These are phyloP conservation scores for Zaprionus obscuricornis DNA, from an alignment of 2,888 invertebrate genomes.

Conservation along the genomic window DNA sequence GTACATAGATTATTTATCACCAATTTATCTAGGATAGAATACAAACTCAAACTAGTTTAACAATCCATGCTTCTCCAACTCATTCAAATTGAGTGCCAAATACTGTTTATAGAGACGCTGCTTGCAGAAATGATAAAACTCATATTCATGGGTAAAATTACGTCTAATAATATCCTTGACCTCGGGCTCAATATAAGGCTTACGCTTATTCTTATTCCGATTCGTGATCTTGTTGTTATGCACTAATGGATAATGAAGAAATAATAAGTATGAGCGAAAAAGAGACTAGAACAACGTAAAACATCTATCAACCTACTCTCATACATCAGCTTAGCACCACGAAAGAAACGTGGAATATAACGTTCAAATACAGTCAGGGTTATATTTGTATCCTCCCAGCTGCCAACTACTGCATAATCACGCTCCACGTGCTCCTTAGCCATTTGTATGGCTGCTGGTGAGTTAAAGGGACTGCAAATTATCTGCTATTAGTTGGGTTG, in stretches of 20 bases:
- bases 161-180: conserved; percentile 87
- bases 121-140: conserved; percentile 94
- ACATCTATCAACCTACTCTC: conserved; percentile 73
- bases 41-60: conserved; percentile 36
- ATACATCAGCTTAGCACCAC: conserved; percentile 85
- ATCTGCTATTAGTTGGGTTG: neutral
- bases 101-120: conserved; percentile 92
- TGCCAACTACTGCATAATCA: conserved; percentile 94
- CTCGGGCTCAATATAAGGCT: conserved; percentile 85
- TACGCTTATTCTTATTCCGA: conserved; percentile 92
- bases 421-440: conserved; percentile 93
- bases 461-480: conserved; percentile 89
- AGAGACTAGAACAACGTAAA: too few relatives aligned
- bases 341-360: conserved; percentile 92
- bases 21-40: conserved; percentile 5
- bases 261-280: neutral
- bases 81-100: conserved; percentile 84
- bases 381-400: conserved; percentile 93
- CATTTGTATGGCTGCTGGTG: conserved; percentile 90
- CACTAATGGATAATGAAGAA: conserved; percentile 42
- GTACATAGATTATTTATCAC: conserved; percentile 4
- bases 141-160: conserved; percentile 94
- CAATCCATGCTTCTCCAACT: conserved; percentile 59
- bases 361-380: conserved; percentile 92
- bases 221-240: conserved; percentile 61